Evolutionary conservation across 2,113 vertebrate genomes (phyloP).

Genomic region (Tursiops truncatus): DNA sequence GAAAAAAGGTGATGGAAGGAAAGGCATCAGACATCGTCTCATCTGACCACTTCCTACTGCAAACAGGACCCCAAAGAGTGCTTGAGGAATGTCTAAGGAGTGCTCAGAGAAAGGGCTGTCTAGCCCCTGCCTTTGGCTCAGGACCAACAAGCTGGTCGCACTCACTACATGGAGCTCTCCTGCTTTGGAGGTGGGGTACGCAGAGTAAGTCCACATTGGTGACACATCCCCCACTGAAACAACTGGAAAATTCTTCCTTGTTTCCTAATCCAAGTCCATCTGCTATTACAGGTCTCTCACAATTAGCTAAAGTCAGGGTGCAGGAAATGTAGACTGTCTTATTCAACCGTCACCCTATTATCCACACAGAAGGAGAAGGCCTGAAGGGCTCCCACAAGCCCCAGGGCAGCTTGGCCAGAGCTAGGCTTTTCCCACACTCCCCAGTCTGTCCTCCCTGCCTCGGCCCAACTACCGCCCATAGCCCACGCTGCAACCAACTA

Average conservation of each 20-base stretch:
- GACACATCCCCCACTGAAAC: background rate
- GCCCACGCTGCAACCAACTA: background rate
- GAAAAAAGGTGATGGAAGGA: background rate
- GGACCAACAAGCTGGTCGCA: background rate
- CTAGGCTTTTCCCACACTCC: background rate
- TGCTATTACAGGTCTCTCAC: background rate
- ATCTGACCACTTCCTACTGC: background rate
- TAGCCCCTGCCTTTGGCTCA: background rate
- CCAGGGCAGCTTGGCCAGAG: background rate
- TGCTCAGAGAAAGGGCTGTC: background rate
- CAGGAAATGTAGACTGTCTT: background rate
- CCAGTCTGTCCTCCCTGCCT: background rate
- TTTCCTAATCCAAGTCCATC: background rate
- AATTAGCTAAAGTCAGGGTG: background rate
- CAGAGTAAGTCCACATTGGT: background rate
- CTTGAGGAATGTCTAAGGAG: background rate
- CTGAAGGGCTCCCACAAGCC: background rate
- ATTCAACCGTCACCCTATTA: background rate
- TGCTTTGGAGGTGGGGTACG: background rate
- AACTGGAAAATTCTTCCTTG: background rate
- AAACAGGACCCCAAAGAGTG: background rate
- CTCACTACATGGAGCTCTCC: background rate
- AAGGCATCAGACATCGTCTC: background rate
- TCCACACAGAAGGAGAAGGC: background rate
- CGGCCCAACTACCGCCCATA: background rate